Base-by-base conservation (phyloP, 2,888 invertebrate genomes). In the Antitype chi region DNA sequence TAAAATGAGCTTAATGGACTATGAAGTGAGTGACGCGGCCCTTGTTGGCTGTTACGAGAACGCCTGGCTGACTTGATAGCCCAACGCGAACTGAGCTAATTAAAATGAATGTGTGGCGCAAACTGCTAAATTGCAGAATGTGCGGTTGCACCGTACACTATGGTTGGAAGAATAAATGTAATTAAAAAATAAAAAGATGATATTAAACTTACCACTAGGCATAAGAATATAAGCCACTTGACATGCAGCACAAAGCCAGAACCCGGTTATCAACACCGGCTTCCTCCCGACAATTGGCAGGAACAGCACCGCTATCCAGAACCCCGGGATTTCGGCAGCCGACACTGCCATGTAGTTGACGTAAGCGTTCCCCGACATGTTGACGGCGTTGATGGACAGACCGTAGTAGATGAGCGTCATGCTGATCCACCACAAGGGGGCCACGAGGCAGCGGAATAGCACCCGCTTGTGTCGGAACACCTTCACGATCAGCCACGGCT, bases 311-410 rank as follows among this genome's bases (percentile, higher is more conserved):
- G 97, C 97, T 55, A 97, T 87, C 87, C 97, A 94, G 89, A 97
- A 97, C 0, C 97, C 98, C 0, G 98, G 98, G 74, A 98, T 97
- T 91, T 98, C 98, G 6, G 97, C 97, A 17, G 97, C 91, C 0
- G 97, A 93, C 8, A 97, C 97, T 38, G 97, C 92, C 75, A 97
- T 96, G 89, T 97, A 98, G 93, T 98, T 98, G 20, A 97, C 71
- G 90, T 98, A 98, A 28, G 89, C 96, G 90, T 97, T 97, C 4
- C 97, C 97, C 6, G 97, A 97, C 81, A 98, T 93, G n/a, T 97
- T 96, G 1, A 97, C 97, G 0, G 98, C 97, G 89, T 97, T 97
- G 57, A 98, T 92, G 0, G 97, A 97, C 69, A 98, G 89, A 0
- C 98, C 98, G 86, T 97, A 97, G 91, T 97, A 98, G 6, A 98